Evolutionary conservation across 1,140 invertebrate species (phyloP), one percentile per base, ranked within the genome.

Genomic region (Arctopsyche grandis): DNA sequence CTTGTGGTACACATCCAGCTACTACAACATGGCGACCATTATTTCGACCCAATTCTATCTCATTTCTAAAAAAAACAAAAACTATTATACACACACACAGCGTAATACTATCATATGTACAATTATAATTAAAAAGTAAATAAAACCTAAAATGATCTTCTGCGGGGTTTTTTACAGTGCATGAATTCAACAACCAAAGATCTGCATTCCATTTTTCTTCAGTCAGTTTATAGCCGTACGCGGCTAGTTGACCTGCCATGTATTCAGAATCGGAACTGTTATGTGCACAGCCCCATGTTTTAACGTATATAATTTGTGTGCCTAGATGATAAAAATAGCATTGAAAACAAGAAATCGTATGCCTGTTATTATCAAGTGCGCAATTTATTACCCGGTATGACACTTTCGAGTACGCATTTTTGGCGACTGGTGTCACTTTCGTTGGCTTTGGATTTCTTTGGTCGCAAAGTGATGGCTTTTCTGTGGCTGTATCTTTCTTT

Each of bases 281-380:
- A 86, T 99, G 98, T 4, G 97, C 94, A 87, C 98, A 99, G 12
- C 98, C 98, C 98, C 98, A 99, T 69, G 98, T 99, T 88, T 98
- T 98, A 0, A 99, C 90, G 86, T 94, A 99, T 66, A 99, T 92
- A 79, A 91, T 95, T 85, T 98, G 96, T 0, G 94, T 96, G n/a
- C 96, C 97, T 86, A 77, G 43, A 78, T 58, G 21, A 38, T 58
- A 4, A 60, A 60, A 4, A 21, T 60, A 9, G 69, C 16, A 38
- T 38, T 38, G 3, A 63, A 14, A 58, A 52, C 3, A 56, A 16
- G 7, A 71, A 75, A 38, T 1, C 29, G 29, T 4, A 7, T 38
- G 29, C 7, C 3, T 38, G 7, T 38, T 38, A 7, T 38, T 38
- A 38, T 38, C 7, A 38, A 38, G 7, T 38, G 29, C 7, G 29